Conservation (phyloP, 2,888 invertebrate species). For the Calliphora vomitoria region DNA sequence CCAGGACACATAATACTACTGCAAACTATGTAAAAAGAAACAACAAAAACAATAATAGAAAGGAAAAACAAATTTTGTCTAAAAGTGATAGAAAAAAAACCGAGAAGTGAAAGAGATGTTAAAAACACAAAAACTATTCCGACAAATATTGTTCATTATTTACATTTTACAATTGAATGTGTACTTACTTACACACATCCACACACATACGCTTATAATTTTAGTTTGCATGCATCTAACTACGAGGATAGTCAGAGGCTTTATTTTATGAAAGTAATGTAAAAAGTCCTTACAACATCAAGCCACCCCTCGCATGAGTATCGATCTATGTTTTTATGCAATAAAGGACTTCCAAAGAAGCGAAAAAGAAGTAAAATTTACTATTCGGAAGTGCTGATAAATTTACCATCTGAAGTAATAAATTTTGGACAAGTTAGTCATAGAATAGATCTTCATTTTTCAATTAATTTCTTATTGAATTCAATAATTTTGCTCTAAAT, state of each 20-base stretch:
- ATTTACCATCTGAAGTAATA: too few relatives aligned
- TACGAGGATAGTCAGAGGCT: background rate
- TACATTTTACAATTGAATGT: slow-evolving; percentile 46
- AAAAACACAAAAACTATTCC: slow-evolving; percentile 7
- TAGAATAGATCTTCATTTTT: too few relatives aligned
- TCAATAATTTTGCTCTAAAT: too few relatives aligned
- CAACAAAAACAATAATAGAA: background rate
- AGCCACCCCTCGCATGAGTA: too few relatives aligned
- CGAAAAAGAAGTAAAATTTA: too few relatives aligned
- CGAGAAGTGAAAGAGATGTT: background rate
- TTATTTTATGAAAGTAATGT: too few relatives aligned
- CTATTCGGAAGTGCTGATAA: too few relatives aligned
- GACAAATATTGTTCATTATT: slow-evolving; percentile 54
- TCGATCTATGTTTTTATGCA: background rate
- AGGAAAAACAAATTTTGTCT: slow-evolving; percentile 1
- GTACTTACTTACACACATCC: slow-evolving; percentile 4
- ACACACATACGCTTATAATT: background rate
- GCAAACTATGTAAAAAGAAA: background rate
- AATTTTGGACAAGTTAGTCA: too few relatives aligned
- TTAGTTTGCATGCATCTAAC: background rate
- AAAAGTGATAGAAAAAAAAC: background rate
- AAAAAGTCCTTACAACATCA: background rate
- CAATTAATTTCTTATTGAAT: too few relatives aligned
- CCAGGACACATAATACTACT: background rate
- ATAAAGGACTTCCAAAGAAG: background rate